Percentiles rank a stretch among this genome's conserved stretches.
Conservation (phyloP, 2,888 invertebrate species). For the Macaria liturata region DNA sequence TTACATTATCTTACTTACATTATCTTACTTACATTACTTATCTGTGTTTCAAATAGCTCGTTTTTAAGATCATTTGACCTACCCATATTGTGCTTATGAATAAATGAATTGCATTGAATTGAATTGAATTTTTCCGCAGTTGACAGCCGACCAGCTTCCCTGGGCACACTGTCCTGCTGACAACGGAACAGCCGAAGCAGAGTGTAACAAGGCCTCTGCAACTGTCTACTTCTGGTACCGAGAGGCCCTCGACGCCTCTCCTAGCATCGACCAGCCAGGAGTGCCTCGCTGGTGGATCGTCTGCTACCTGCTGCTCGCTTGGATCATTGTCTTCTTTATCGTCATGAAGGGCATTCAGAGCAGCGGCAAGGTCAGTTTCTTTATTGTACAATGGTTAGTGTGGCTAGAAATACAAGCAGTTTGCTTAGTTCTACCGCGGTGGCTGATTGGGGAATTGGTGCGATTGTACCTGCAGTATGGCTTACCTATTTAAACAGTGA, state of each 20-base stretch:
- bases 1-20: no score
- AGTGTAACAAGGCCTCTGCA: conserved; percentile 92
- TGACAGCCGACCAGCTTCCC: conserved; percentile 86
- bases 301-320: conserved; percentile 92
- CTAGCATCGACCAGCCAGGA: conserved; percentile 92
- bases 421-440: no score
- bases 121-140: conserved; percentile 83
- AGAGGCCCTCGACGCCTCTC: conserved; percentile 93
- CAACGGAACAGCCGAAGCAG: conserved; percentile 87
- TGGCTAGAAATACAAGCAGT: no score
- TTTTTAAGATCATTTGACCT: no score
- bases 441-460: no score
- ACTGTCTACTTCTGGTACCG: conserved; percentile 97
- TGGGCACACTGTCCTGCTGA: conserved; percentile 91
- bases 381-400: no score
- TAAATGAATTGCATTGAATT: no score
- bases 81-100: no score
- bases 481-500: no score
- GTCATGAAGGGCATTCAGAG: conserved; percentile 98
- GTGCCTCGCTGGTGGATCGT: conserved; percentile 97
- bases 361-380: conserved; percentile 90
- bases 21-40: no score
- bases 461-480: no score
- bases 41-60: not conserved
- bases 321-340: conserved; percentile 96